Base-by-base conservation (phyloP, 53 echinoderm and acorn worm species). In the Apostichopus leukothele region DNA sequence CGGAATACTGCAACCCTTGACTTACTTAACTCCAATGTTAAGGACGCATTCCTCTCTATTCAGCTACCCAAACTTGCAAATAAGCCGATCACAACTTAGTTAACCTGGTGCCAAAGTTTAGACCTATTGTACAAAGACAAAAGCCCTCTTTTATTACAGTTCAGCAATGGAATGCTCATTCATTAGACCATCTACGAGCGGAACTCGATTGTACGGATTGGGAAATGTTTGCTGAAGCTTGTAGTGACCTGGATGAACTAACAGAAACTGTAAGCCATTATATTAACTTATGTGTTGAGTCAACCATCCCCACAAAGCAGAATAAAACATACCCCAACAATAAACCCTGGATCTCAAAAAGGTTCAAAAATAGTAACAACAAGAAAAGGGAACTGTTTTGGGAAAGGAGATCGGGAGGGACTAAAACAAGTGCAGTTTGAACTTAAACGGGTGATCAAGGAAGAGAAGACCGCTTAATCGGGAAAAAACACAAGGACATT, bases 391-490 rank as follows among this genome's bases (percentile, higher is more conserved):
- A 19, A 14, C 75, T 22, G 39, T 75, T 75, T 75, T 25, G 20
- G 25, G 11, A 75, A 75, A 75, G 26, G 75, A 9, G 75, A 75
- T 75, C 75, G n/a, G n/a, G 75, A 75, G 8, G 75, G 75, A 9
- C n/a, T 75, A 3, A 75, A 75, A 75, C 13, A n/a, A 8, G 21
- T 75, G 8, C 20, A 75, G n/a, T 14, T 14, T 14, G 21, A 75
- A 25, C 75, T 75, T 8, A 5, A 75, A 75, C 11, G 75, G 75
- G 75, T 75, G 9, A 19, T 75, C 26, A 11, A 25, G 75, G 26
- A 75, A n/a, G 75, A 75, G n/a, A 75, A 75, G n/a, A 19, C 75
- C n/a, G n/a, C 26, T 75, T 75, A 75, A 75, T 19, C 11, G 75
- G 21, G 8, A 75, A 75, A 75, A 22, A 9, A 11, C 6, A 14